Conservation (phyloP, 2,797 vertebrate species). For the Sebastolobus alascanus region DNA sequence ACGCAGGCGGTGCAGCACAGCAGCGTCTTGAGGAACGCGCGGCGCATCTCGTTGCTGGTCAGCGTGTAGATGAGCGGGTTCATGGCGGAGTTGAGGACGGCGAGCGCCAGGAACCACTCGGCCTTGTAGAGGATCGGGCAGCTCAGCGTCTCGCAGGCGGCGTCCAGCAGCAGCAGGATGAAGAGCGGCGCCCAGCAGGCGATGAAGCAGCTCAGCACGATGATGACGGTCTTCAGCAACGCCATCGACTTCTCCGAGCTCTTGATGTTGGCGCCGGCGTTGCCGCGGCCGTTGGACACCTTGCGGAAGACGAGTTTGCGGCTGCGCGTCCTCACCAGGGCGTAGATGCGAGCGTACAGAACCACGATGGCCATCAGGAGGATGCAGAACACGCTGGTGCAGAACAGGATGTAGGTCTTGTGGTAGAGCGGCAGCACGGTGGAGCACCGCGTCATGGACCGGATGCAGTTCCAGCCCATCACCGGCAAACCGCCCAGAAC, state of each 20-base stretch:
- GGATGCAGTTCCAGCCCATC: constrained; percentile 98
- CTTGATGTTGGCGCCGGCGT: constrained; percentile 87
- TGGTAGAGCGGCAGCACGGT: constrained; percentile 97
- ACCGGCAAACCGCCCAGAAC: constrained; percentile 92
- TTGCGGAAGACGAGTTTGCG: constrained; percentile 94
- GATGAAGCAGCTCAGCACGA: constrained; percentile 97
- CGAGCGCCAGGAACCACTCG: constrained; percentile 96
- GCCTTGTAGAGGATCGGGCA: constrained; percentile 93
- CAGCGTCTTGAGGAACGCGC: constrained; percentile 93
- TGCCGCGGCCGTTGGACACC: constrained; percentile 88
- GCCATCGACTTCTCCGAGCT: constrained; percentile 97
- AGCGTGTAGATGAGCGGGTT: constrained; percentile 98
- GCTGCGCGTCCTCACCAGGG: constrained; percentile 93
- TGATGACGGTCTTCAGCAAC: constrained; percentile 96
- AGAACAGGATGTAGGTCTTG: constrained; percentile 99
- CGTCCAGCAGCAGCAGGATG: constrained; percentile 95
- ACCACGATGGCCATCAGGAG: constrained; percentile 94
- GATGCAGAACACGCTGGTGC: constrained; percentile 94
- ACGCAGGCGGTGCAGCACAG: constrained; percentile 89
- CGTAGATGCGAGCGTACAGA: constrained; percentile 95
- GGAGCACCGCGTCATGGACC: constrained; percentile 87
- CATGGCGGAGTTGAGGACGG: constrained; percentile 96
- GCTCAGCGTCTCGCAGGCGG: constrained; percentile 89
- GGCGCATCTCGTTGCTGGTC: constrained; percentile 98
- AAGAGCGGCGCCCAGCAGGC: constrained; percentile 98